Percentiles rank a stretch among this genome's conserved stretches.
These are phyloP conservation scores for Eulimnadia texana DNA, from an alignment of 1,140 invertebrate species.

Conservation along the genomic window DNA sequence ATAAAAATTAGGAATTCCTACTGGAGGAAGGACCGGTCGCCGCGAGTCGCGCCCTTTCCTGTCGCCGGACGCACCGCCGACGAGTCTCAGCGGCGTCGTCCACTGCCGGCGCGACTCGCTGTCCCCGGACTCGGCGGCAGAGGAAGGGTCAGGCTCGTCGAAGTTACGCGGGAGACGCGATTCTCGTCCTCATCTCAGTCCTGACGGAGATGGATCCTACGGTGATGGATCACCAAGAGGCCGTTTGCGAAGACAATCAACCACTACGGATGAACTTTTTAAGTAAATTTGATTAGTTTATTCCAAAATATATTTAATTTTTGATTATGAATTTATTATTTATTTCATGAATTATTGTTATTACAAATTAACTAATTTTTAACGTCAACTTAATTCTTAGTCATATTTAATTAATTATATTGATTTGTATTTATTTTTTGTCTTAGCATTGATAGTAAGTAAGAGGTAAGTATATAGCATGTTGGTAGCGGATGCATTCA, in stretches of 20 bases:
- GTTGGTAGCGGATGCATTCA: too few species aligned
- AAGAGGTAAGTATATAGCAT: too few species aligned
- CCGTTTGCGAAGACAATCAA: constrained; percentile 22
- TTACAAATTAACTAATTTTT: too few species aligned
- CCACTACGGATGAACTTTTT: constrained; percentile 22
- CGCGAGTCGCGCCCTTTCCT: constrained; percentile 63
- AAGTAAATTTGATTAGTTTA: too few species aligned
- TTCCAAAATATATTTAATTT: too few species aligned
- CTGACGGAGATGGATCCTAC: constrained; percentile 46
- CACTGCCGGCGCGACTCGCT: constrained; percentile 53
- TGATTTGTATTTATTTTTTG: too few species aligned
- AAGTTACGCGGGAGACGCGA: constrained; percentile 43
- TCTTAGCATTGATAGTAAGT: too few species aligned
- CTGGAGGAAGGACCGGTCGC: constrained; percentile 35
- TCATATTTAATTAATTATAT: too few species aligned
- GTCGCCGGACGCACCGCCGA: constrained; percentile 42
- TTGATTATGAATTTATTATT: too few species aligned
- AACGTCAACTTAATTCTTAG: too few species aligned
- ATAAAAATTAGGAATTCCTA: constrained; percentile 48
- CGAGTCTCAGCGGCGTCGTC: neutral
- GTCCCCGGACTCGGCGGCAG: constrained; percentile 64
- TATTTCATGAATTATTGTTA: too few species aligned
- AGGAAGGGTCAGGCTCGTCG: too few species aligned
- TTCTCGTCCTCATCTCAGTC: constrained; percentile 58
- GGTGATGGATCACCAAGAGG: constrained; percentile 14